Percentiles rank a stretch among this genome's conserved stretches.
Evolutionary conservation across 1,140 invertebrate genomes (phyloP).

Genomic region (Drosophila paulistorum): DNA sequence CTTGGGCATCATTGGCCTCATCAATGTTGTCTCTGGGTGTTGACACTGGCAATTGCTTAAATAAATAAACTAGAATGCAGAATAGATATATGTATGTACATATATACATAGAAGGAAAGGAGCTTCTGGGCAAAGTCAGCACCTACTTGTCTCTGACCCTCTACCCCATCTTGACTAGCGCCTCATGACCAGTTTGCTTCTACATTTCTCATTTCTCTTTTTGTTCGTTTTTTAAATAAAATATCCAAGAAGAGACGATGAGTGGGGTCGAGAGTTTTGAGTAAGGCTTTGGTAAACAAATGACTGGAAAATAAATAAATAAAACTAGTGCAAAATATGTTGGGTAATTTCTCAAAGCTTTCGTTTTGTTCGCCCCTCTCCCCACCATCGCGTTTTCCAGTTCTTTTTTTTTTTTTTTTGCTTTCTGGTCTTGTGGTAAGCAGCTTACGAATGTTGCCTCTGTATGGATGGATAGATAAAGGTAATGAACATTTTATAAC

Average conservation of each 20-base stretch:
- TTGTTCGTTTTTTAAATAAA: constrained; percentile 61
- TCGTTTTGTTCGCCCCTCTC: too few relatives aligned
- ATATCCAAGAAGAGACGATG: constrained; percentile 62
- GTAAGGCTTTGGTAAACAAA: neutral
- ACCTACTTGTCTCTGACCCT: neutral
- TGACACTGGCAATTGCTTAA: constrained; percentile 75
- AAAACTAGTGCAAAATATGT: constrained; percentile 15
- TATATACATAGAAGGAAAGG: neutral
- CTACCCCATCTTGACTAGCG: neutral
- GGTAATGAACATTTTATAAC: constrained; percentile 54
- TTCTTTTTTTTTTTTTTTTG: too few relatives aligned
- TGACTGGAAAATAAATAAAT: constrained; percentile 40
- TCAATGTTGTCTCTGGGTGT: constrained; percentile 51
- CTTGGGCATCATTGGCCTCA: constrained; percentile 58
- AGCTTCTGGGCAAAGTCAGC: constrained; percentile 50
- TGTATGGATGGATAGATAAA: neutral
- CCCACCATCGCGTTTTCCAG: too few relatives aligned
- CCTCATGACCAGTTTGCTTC: neutral
- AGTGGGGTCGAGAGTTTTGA: neutral
- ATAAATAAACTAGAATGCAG: constrained; percentile 60
- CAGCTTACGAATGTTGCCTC: constrained; percentile 44
- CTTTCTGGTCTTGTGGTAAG: constrained; percentile 32
- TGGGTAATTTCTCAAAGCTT: constrained; percentile 1
- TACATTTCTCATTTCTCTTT: constrained; percentile 38
- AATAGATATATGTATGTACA: neutral